phyloP scores from a whole-genome alignment of 2,113 vertebrate species.

The Myodes glareolus region DNA sequence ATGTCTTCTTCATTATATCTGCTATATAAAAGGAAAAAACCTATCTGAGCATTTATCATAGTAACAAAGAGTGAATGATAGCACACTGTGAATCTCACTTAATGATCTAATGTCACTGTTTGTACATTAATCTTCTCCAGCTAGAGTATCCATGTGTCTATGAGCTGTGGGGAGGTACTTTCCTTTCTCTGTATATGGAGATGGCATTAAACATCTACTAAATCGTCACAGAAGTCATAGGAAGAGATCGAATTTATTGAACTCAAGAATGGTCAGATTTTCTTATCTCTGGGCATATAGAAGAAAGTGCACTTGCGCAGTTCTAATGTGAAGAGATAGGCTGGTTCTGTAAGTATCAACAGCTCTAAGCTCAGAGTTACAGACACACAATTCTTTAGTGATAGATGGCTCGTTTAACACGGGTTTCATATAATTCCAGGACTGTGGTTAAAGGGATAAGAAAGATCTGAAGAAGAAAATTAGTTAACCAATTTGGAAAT shows the following conservation, averaged over 20 bases:
- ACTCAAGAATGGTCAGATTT: neutral
- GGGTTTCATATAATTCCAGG: neutral
- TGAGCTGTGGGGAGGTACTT: neutral
- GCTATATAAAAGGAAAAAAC: neutral
- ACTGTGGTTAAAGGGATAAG: neutral
- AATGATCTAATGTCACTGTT: neutral
- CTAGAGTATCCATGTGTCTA: neutral
- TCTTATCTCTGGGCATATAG: neutral
- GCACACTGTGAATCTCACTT: neutral
- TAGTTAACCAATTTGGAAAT: neutral
- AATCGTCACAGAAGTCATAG: neutral
- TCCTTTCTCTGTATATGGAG: neutral
- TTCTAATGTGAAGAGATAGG: rapidly evolving
- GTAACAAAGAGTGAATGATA: neutral
- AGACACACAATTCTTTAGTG: neutral
- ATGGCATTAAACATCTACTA: neutral
- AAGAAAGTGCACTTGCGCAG: neutral
- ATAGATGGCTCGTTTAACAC: neutral
- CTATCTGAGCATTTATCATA: neutral
- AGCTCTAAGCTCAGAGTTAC: neutral
- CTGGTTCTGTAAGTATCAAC: too few relatives aligned
- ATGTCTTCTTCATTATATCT: neutral
- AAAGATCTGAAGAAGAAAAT: neutral
- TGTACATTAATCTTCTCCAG: neutral
- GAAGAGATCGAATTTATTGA: neutral